A percentile compares a stretch with the other conserved stretches of the same genome.
phyloP scores from a whole-genome alignment of 2,797 vertebrate species.

The Coluber constrictor region DNA sequence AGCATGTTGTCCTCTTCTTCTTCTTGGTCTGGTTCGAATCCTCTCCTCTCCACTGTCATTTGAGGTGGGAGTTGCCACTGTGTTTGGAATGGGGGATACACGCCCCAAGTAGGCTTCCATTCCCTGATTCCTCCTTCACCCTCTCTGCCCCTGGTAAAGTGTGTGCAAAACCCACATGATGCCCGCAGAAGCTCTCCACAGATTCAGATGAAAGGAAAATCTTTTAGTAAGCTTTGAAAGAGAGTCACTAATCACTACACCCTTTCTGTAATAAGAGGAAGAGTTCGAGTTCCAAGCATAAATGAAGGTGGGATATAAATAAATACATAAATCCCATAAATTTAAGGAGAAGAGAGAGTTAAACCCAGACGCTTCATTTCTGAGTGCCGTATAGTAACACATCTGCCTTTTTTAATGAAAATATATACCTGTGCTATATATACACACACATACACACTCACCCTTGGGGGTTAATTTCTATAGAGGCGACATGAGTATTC shows the following conservation, averaged over 20 bases:
- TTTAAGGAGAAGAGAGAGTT: background rate
- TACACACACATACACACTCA: too few species aligned
- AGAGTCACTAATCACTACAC: background rate
- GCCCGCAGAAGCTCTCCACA: background rate
- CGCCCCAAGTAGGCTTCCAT: accelerated
- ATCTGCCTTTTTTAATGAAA: too few species aligned
- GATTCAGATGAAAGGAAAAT: background rate
- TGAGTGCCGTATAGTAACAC: too few species aligned
- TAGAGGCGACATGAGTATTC: background rate
- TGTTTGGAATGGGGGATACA: background rate
- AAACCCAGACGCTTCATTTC: background rate
- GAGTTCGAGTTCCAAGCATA: background rate
- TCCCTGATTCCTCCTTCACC: background rate
- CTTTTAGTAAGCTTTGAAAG: background rate
- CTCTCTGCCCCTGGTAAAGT: background rate
- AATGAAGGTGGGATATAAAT: too few species aligned
- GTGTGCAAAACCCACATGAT: background rate
- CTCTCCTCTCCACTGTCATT: background rate
- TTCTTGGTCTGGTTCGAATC: background rate
- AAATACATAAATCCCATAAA: background rate
- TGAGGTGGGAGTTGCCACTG: background rate
- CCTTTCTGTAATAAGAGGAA: background rate
- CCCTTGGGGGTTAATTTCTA: background rate
- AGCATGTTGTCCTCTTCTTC: background rate
- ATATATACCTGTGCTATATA: too few species aligned